Conservation (phyloP, 2,113 vertebrate species). For the Phainopepla nitens region DNA sequence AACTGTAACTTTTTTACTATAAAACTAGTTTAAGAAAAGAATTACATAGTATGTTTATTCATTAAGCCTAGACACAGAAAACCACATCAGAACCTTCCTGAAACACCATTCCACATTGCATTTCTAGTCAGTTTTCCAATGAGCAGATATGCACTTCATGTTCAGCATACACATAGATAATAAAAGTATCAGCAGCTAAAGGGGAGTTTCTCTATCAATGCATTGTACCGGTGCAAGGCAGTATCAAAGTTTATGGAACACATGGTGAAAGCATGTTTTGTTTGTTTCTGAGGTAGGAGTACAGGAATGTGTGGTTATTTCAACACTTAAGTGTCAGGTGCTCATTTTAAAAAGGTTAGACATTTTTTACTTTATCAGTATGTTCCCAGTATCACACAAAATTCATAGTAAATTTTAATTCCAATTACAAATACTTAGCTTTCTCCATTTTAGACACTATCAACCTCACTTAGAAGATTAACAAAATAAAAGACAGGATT, state of each 20-base stretch:
- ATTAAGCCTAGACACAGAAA: not conserved
- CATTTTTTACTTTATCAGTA: not conserved
- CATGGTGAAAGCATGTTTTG: not conserved
- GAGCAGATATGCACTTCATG: rapidly evolving
- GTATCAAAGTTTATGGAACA: not conserved
- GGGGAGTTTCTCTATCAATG: not conserved
- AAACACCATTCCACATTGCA: not conserved
- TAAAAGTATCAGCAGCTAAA: not conserved
- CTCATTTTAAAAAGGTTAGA: not conserved
- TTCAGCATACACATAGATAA: not conserved
- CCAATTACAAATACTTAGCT: not conserved
- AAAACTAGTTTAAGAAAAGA: not conserved
- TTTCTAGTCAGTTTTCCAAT: not conserved
- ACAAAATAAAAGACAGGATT: not conserved
- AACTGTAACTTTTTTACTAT: too few relatives aligned
- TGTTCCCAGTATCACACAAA: not conserved
- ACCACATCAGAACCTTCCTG: not conserved
- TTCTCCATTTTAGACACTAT: not conserved
- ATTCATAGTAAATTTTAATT: not conserved
- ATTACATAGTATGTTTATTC: not conserved
- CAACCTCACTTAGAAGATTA: not conserved
- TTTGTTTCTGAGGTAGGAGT: not conserved
- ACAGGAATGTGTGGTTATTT: not conserved
- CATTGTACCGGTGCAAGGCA: not conserved
- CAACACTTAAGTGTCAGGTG: not conserved